These are phyloP conservation scores for Lasioglossum lativentre DNA, from an alignment of 2,888 invertebrate species.

Conservation along the genomic window DNA sequence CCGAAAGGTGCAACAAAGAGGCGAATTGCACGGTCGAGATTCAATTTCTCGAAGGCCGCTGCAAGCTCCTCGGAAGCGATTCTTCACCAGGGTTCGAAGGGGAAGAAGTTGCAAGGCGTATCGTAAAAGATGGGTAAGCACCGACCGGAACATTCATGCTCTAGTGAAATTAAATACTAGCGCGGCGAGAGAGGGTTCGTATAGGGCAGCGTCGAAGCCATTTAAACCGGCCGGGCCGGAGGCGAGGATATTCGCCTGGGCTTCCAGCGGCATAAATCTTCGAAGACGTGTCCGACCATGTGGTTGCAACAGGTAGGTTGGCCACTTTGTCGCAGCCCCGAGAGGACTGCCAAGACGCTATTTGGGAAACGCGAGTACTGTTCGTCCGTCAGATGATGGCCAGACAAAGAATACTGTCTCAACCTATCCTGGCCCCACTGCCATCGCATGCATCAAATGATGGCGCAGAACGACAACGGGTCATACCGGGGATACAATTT, in stretches of 20 bases:
- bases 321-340: constrained; percentile 48
- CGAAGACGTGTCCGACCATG: constrained; percentile 36
- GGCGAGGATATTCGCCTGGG: constrained; percentile 62
- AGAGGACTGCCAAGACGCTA: neutral
- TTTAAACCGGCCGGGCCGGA: constrained; percentile 64
- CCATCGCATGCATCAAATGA: no score
- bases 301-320: constrained; percentile 42
- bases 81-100: constrained; percentile 57
- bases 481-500: no score
- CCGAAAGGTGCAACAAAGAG: neutral
- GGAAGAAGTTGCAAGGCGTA: constrained; percentile 71
- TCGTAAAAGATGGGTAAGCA: constrained; percentile 76
- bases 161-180: constrained; percentile 80
- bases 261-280: constrained; percentile 60
- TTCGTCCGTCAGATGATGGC: no score
- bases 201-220: constrained; percentile 55
- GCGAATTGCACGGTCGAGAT: constrained; percentile 27
- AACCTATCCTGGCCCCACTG: no score
- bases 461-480: no score
- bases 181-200: constrained; percentile 51
- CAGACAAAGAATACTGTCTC: neutral
- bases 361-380: neutral
- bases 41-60: constrained; percentile 33
- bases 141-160: constrained; percentile 79
- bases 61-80: constrained; percentile 60